phyloP scores from a whole-genome alignment of 2,113 vertebrate genomes.

The Marmota monax region DNA sequence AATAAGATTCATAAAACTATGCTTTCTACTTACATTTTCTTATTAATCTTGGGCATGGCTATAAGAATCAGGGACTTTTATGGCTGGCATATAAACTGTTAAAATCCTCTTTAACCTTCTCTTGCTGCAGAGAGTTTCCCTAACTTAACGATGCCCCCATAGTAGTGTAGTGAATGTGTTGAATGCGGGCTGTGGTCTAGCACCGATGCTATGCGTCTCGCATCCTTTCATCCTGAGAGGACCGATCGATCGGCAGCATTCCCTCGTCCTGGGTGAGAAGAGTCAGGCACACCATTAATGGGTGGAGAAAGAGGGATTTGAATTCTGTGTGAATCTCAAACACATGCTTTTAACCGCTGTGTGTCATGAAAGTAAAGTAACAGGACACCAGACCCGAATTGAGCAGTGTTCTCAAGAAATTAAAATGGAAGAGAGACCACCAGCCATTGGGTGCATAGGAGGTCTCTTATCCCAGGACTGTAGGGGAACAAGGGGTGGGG shows the following conservation, averaged over 20 bases:
- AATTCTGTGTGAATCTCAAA: conserved; percentile 5
- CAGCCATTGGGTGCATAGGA: neutral
- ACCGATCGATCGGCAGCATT: too few species aligned
- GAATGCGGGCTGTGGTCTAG: neutral
- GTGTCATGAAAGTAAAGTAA: neutral
- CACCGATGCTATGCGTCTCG: too few species aligned
- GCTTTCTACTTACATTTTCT: conserved; percentile 10
- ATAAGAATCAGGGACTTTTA: neutral
- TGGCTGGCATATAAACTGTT: neutral
- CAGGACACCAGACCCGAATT: neutral
- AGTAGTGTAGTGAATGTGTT: neutral
- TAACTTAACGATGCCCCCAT: neutral
- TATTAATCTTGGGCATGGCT: neutral
- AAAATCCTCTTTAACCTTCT: conserved; percentile 11
- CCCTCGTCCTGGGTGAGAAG: neutral
- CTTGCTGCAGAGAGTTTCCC: neutral
- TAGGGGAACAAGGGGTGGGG: too few species aligned
- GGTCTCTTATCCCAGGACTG: neutral
- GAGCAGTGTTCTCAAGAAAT: neutral
- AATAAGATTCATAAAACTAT: neutral
- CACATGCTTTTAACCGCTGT: neutral
- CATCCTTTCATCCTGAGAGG: neutral
- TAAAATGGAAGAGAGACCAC: neutral
- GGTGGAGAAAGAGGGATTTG: neutral
- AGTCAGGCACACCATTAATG: neutral